Base-by-base conservation (phyloP, 2,113 vertebrate genomes). In the Phrynocephalus versicolor region DNA sequence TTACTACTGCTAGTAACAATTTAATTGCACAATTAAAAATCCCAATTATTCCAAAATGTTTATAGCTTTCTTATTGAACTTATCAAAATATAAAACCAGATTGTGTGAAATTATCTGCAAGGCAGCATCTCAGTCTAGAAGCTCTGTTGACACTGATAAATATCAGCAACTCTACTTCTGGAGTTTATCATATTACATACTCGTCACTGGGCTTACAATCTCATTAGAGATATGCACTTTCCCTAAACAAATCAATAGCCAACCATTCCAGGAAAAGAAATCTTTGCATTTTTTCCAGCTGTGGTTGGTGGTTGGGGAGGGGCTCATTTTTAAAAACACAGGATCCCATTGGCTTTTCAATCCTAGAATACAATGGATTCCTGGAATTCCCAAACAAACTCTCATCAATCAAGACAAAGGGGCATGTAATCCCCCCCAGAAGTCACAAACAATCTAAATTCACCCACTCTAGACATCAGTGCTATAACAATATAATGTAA, bases 321-420 rank as follows among this genome's bases (percentile, higher is more conserved):
- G 21, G 35, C 51, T 39, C 45, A n/a, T 51, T 51, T 77, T 58
- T 79, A 60, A 62, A 33, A 8, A 37, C 45, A 51, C 19, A 2
- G 1, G 57, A 14, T 3, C 0, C 13, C 3, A 10, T 33, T 33
- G 0, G 39, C 41, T 12, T 41, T 74, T 80, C 70, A 93, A 85
- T 96, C 92, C 96, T 94, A 97, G 96, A 96, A 95, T 96, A 96
- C 96, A 85, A 88, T 93, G 60, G 93, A 33, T 88, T 95, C 93
- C 92, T 37, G 83, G 86, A 93, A 94, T 89, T 72, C n/a, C 41
- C 75, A 81, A 33, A 87, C 84, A 85, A 23, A 83, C 79, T 77
- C 3, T 79, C 86, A 27, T 85, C 15, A 18, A 19, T 7, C 62
- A 60, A 35, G 62, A 83, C 35, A 2, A 81, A 1, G 19, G 64